Percentiles rank a stretch among this genome's conserved stretches.
These are phyloP conservation scores for Amphipoea lucens DNA, from an alignment of 2,888 invertebrate genomes.

Conservation along the genomic window DNA sequence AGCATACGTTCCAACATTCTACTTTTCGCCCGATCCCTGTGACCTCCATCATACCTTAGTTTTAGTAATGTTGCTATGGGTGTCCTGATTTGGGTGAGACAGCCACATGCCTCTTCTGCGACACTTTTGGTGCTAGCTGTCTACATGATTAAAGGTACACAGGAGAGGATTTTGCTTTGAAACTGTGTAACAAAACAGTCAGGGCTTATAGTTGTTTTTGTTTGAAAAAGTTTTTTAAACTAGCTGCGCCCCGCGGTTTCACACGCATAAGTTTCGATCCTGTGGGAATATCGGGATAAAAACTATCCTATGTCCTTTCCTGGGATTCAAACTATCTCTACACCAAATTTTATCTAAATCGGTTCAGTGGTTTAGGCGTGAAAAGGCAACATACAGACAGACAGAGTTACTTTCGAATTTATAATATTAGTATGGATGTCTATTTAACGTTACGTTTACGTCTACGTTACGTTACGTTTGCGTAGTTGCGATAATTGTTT, in stretches of 20 bases:
- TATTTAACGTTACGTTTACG: not conserved
- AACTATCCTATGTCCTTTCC: no score
- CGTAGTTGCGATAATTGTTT: no score
- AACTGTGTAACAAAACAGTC: not conserved
- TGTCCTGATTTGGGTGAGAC: conserved; percentile 12
- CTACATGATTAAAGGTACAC: conserved; percentile 1
- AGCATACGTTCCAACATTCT: not conserved
- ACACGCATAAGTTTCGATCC: no score
- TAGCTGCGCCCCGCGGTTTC: no score
- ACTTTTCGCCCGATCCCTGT: not conserved
- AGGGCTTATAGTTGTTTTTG: not conserved
- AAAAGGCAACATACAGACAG: no score
- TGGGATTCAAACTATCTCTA: no score
- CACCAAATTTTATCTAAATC: no score
- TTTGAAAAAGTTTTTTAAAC: not conserved
- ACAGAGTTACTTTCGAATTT: no score
- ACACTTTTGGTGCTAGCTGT: conserved; percentile 23
- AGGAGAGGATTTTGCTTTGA: not conserved
- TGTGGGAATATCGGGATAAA: no score
- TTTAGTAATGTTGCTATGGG: conserved; percentile 17
- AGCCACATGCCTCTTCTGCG: conserved; percentile 9
- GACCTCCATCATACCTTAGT: conserved; percentile 14
- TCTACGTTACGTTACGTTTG: no score
- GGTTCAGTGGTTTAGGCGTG: no score
- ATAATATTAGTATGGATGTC: no score